Evolutionary conservation across 2,888 invertebrate genomes (phyloP).

Genomic region (Phoronis australis): DNA sequence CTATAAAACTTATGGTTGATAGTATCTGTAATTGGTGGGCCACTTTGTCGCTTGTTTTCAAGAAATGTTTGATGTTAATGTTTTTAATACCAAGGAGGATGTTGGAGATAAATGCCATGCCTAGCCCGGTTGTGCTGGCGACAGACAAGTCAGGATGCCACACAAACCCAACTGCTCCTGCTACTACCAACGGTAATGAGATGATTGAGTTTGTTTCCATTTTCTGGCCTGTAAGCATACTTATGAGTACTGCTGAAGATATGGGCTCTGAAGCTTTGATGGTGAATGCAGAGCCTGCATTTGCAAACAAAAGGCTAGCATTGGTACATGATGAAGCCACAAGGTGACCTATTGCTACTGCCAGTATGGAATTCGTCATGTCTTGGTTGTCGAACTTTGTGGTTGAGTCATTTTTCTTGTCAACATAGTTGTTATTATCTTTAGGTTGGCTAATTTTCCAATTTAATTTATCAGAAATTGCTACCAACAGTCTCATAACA

Average conservation of each 20-base stretch:
- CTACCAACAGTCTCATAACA: not conserved
- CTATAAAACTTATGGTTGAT: not conserved
- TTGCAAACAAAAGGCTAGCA: not conserved
- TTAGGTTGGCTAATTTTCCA: not conserved
- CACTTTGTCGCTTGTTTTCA: not conserved
- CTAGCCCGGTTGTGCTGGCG: not conserved
- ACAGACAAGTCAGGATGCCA: not conserved
- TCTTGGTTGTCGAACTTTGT: not conserved
- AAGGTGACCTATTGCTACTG: not conserved
- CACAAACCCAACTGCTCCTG: slow-evolving; percentile 4
- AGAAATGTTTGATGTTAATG: not conserved
- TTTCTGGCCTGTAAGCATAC: not conserved
- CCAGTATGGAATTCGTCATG: not conserved
- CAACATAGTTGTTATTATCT: not conserved
- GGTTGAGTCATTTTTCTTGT: not conserved
- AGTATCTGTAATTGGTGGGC: not conserved
- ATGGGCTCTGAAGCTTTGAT: not conserved
- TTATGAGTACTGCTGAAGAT: not conserved
- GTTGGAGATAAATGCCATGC: not conserved
- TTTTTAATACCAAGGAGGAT: not conserved
- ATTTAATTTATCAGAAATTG: not conserved
- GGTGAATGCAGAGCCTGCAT: not conserved
- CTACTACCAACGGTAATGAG: slow-evolving; percentile 3
- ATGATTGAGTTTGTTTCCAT: not conserved
- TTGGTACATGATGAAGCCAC: not conserved